Base-by-base conservation (phyloP, 1,140 invertebrate species). In the Branchinecta lindahli region DNA sequence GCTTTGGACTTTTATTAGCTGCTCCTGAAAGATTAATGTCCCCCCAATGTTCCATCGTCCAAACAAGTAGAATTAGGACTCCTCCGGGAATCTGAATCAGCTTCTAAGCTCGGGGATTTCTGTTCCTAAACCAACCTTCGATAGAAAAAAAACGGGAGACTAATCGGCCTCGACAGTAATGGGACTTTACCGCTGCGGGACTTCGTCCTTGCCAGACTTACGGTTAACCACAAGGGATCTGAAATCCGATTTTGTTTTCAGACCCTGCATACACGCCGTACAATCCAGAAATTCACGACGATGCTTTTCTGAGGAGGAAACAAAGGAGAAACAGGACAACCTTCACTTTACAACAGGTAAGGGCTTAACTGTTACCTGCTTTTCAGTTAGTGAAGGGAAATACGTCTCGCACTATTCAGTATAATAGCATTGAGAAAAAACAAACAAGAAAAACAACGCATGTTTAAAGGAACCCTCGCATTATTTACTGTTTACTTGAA, bases 271-370 rank as follows among this genome's bases (percentile, higher is more conserved):
- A 92, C 77, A 89, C 90, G 45, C 91, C 92, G 77, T 91, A 94
- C 80, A 91, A 91, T 72, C 89, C 90, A n/a, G 83, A 84, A 68
- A 88, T 96, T 67, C 92, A 95, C 79, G 94, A 98, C 82, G 94
- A 98, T 80, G 91, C 92, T 9, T 97, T 97, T 82, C 92, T 96
- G 52, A 84, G 94, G 73, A 83, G 95, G 75, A 98, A 98, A 79
- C 94, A 98, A 77, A 83, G 95, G 69, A 80, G 95, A 73, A 98
- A 98, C 81, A 82, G 95, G 73, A 98, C 95, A 15, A 98, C 95
- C 9, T 98, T 98, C 81, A 97, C 94, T 7, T 80, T 96, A 70
- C 94, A 96, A 81, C 92, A 94, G 87, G 90, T 92, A 83, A 78
- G 71, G 33, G 5, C n/a, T n/a, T 33, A 33, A 33, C 33, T 5